Evolutionary conservation across 2,113 vertebrate species (phyloP).

Genomic region (Cyphomyrus discorhynchus): DNA sequence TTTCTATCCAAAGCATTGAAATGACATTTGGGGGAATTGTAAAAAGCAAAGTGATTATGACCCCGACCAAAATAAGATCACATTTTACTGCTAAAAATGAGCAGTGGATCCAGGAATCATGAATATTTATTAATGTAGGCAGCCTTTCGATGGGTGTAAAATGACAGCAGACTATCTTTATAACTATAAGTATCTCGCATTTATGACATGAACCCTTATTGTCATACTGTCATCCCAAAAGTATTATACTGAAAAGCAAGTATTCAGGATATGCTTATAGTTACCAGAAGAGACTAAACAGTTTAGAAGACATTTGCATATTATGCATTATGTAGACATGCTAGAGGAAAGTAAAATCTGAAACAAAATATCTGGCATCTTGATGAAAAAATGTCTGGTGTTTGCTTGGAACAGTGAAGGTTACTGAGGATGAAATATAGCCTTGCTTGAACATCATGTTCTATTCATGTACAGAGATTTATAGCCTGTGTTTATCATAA

Average conservation of each 20-base stretch:
- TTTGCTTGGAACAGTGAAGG: neutral
- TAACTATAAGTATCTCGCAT: neutral
- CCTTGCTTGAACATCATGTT: neutral
- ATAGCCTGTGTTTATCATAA: neutral
- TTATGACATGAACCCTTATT: neutral
- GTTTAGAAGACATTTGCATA: neutral
- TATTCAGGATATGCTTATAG: neutral
- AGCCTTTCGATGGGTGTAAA: neutral
- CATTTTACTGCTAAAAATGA: neutral
- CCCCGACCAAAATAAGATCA: neutral
- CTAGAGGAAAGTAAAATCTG: neutral
- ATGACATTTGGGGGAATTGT: neutral
- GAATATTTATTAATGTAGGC: neutral
- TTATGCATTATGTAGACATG: neutral
- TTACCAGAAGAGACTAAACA: neutral
- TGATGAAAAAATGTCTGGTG: neutral
- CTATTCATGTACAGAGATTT: neutral
- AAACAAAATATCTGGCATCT: neutral
- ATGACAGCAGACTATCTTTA: neutral
- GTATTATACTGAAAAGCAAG: neutral
- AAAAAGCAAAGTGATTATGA: neutral
- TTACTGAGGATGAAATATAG: neutral
- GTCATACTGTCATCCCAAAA: neutral
- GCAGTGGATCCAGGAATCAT: neutral
- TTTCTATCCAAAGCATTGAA: neutral